A percentile compares a stretch with the other conserved stretches of the same genome.
Evolutionary conservation across 1,140 invertebrate genomes (phyloP).

Genomic region (Drosophila neocordata): DNA sequence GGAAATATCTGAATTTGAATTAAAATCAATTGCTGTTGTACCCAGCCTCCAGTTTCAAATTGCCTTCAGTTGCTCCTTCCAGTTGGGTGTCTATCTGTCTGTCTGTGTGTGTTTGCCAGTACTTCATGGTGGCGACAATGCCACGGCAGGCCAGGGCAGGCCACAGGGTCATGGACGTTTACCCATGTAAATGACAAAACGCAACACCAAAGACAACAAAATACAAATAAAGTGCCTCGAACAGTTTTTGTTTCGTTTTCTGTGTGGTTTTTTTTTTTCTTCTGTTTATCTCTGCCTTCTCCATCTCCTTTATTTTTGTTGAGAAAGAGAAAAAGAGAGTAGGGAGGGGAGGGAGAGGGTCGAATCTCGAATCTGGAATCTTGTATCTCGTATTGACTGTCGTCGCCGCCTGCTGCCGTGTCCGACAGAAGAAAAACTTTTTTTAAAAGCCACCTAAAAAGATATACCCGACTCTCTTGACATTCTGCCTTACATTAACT

Average conservation of each 20-base stretch:
- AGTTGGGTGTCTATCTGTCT: neutral
- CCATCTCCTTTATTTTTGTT: too few relatives aligned
- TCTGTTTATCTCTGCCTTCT: slow-evolving; percentile 28
- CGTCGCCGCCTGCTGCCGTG: slow-evolving; percentile 9
- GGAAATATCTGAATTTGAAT: slow-evolving; percentile 60
- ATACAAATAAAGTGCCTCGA: slow-evolving; percentile 22
- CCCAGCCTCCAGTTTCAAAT: neutral
- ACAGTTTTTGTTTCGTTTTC: slow-evolving; percentile 36
- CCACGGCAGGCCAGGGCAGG: too few relatives aligned
- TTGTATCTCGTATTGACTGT: slow-evolving; percentile 38
- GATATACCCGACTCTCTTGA: slow-evolving; percentile 40
- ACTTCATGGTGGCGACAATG: slow-evolving; percentile 33
- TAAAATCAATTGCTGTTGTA: slow-evolving; percentile 30
- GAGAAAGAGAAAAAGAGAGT: too few relatives aligned
- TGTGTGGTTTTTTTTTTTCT: slow-evolving; percentile 31
- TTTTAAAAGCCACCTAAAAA: slow-evolving; percentile 52
- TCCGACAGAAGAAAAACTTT: slow-evolving; percentile 21
- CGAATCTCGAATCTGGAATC: neutral
- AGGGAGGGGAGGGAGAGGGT: too few relatives aligned
- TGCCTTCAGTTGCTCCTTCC: slow-evolving; percentile 15
- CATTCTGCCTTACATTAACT: slow-evolving; percentile 60
- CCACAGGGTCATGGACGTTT: slow-evolving; percentile 78
- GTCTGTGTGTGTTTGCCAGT: too few relatives aligned
- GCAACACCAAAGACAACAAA: slow-evolving; percentile 23
- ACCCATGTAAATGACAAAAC: slow-evolving; percentile 74